Conservation (phyloP, 2,113 vertebrate genomes). For the Ceratotherium simum region DNA sequence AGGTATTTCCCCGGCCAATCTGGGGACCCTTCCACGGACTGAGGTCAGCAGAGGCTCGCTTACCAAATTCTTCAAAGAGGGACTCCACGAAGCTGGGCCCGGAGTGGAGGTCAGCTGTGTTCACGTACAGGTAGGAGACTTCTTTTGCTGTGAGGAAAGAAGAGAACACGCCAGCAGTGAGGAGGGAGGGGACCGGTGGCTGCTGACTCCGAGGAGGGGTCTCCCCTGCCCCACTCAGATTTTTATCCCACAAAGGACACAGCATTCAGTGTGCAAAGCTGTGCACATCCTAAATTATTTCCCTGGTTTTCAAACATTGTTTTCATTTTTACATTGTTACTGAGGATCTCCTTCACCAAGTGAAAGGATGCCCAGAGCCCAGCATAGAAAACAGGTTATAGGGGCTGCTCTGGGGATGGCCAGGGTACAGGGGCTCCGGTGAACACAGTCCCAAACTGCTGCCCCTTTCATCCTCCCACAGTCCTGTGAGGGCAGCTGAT, state of each 20-base stretch:
- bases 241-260: not conserved
- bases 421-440: not conserved
- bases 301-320: not conserved
- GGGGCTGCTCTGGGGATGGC: not conserved
- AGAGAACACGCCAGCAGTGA: not conserved
- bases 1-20: not conserved
- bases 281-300: not conserved
- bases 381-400: not conserved
- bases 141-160: conserved; percentile 89
- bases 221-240: accelerated
- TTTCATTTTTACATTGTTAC: not conserved
- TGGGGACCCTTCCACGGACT: not conserved
- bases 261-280: not conserved
- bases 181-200: not conserved
- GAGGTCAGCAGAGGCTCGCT: not conserved
- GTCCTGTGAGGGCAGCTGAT: not conserved
- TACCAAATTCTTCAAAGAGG: conserved; percentile 98
- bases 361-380: not conserved
- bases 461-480: too few relatives aligned
- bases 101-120: conserved; percentile 94
- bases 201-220: not conserved
- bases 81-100: conserved; percentile 99
- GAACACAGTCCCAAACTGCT: not conserved
- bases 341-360: not conserved
- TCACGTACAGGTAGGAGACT: conserved; percentile 94